Evolutionary conservation across 2,113 vertebrate species (phyloP).

Genomic region (Heteronetta atricapilla): DNA sequence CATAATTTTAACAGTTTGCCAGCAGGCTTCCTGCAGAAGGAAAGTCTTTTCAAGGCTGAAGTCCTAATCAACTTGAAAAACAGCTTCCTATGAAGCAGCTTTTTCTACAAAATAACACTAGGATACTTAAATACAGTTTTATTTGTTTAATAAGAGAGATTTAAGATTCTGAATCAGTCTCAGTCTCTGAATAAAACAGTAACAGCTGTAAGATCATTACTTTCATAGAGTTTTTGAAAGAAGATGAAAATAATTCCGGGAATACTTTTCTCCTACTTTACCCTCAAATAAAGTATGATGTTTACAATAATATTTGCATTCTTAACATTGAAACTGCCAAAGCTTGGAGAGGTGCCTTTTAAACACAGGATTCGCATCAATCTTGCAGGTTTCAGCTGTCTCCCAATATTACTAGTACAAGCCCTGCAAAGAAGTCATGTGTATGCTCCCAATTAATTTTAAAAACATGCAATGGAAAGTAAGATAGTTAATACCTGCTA

Average conservation of each 20-base stretch:
- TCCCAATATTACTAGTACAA: not conserved
- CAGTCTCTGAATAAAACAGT: not conserved
- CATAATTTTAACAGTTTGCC: not conserved
- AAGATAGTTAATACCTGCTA: slow-evolving; percentile 84
- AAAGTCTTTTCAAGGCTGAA: not conserved
- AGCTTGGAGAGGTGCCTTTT: not conserved
- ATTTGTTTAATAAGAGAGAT: not conserved
- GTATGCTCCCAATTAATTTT: not conserved
- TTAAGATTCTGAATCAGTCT: not conserved
- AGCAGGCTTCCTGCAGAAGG: not conserved
- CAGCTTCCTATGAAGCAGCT: not conserved
- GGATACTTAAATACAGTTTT: not conserved
- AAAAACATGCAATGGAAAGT: not conserved
- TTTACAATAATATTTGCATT: not conserved
- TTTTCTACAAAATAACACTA: not conserved
- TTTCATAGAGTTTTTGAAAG: not conserved
- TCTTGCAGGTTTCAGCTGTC: not conserved
- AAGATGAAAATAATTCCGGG: not conserved
- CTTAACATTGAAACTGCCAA: not conserved
- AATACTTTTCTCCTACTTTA: not conserved
- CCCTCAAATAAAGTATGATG: not conserved
- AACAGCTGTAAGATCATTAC: not conserved
- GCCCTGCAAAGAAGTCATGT: not conserved
- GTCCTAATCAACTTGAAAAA: not conserved
- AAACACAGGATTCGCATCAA: not conserved